These are phyloP conservation scores for Limnephilus marmoratus DNA, from an alignment of 2,888 invertebrate genomes.

Conservation along the genomic window DNA sequence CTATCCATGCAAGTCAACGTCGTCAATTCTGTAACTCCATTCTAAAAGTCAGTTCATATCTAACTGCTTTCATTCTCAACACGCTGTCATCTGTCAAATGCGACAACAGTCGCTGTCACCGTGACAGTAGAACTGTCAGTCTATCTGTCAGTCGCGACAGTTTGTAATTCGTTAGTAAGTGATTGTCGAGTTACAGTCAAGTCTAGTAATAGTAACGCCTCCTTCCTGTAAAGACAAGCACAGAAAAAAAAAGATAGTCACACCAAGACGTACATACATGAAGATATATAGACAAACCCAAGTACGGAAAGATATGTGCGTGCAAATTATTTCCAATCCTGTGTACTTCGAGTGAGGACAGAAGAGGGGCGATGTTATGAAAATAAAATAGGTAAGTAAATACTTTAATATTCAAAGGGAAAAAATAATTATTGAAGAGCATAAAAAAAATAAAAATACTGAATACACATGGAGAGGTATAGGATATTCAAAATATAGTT, in stretches of 20 bases:
- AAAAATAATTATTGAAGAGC: background rate
- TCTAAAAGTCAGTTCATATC: conserved; percentile 14
- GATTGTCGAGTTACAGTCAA: conserved; percentile 23
- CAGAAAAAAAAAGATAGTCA: conserved; percentile 68
- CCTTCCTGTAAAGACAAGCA: conserved; percentile 80
- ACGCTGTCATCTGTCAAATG: background rate
- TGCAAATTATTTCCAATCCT: conserved; percentile 2
- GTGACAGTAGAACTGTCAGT: conserved; percentile 25
- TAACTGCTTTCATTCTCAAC: conserved; percentile 26
- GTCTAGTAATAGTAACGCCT: conserved; percentile 80
- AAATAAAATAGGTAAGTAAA: background rate
- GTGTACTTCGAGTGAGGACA: background rate
- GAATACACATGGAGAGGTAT: background rate
- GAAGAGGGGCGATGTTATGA: background rate
- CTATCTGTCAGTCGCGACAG: conserved; percentile 41
- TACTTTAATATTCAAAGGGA: background rate
- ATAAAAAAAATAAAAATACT: background rate
- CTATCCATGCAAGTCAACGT: conserved; percentile 29
- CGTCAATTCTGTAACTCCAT: background rate
- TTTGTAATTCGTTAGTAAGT: conserved; percentile 33
- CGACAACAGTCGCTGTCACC: conserved; percentile 9
- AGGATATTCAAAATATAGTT: background rate
- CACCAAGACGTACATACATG: conserved; percentile 45
- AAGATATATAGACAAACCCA: conserved; percentile 6
- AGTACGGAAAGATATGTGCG: background rate